Evolutionary conservation across 1,140 invertebrate genomes (phyloP), one percentile per base, ranked within the genome.

Genomic region (Euura saliciscinereae): DNA sequence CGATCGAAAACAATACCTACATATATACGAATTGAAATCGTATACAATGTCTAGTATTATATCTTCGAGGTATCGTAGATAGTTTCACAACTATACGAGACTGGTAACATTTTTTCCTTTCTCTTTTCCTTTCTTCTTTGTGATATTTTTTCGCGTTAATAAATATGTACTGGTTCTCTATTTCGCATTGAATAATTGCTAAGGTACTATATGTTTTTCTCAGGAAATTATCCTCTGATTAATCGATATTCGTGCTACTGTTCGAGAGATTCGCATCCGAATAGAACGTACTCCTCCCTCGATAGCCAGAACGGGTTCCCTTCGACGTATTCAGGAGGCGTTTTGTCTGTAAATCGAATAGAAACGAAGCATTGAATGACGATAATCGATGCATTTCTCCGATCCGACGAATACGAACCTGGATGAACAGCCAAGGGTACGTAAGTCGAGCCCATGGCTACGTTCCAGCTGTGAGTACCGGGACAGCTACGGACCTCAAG

Each of bases 271-370:
- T 88, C 82, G 78, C 85, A 88, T 70, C 88, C 88, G 73, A 88
- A 87, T n/a, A 89, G 77, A 71, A 89, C 85, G 65, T 88, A 89
- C 72, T 89, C 87, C 74, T 89, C 88, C 68, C 88, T 81, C 10
- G 88, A 88, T 10, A 89, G 74, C 87, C 87, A 88, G 71, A 88
- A 86, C 69, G 87, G 85, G 80, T 84, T 84, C 70, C 87, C 87
- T 76, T 88, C 82, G 45, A 82, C 77, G 73, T 84, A 86, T 76
- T 86, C 83, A 3, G 86, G 85, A 13, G 86, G 84, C 69, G 83
- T 86, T 84, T 87, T 86, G 71, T 86, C 87, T 87, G 51, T 67
- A 81, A 64, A 80, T 68, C 7, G 76, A 78, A 51, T 59, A 44
- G 45, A 28, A 28, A 72, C 5, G 69, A 45, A 65, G 68, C 2